Evolutionary conservation across 2,113 vertebrate genomes (phyloP), one percentile per base, ranked within the genome.

Genomic region (Budorcas taxicolor): DNA sequence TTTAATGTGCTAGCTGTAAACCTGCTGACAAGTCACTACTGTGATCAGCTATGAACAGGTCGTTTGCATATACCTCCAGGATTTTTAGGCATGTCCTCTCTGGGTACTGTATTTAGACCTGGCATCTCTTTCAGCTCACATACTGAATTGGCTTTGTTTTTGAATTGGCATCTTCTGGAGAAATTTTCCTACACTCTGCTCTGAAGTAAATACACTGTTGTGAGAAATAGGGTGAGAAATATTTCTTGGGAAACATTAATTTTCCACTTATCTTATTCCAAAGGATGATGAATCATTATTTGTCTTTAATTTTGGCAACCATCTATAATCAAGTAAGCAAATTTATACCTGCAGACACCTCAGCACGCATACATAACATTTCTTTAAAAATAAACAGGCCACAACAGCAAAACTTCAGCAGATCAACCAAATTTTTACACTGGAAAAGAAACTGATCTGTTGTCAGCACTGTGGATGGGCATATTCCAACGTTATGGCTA

Each of bases 131-230:
- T 91, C 19, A 78, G 52, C 9, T 76, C 60, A 40, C 19, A 12
- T 64, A 47, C 7, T 55, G 27, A 95, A 43, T 14, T 85, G 5
- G 10, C 43, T 94, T 91, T 86, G 8, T 89, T 88, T 33, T 97
- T 64, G 10, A 6, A 76, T 55, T 15, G 14, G 14, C 8, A 58
- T 15, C 4, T 58, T 92, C 13, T 94, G 2, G 55, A 82, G 57
- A 93, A 67, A 71, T 89, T 85, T 91, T 95, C 16, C 9, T 89
- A 45, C 9, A 87, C 7, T 94, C 25, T 87, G 9, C 91, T 90
- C 71, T 29, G 7, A 15, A 95, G 47, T 60, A 96, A 86, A 13
- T 3, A 1, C 7, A 85, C 67, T 55, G 21, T 57, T 83, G 47
- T 90, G 40, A 53, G 16, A 76, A 96, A 89, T 6, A 47, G 0